Conservation (phyloP, 2,113 vertebrate genomes). For the Crotophaga sulcirostris region DNA sequence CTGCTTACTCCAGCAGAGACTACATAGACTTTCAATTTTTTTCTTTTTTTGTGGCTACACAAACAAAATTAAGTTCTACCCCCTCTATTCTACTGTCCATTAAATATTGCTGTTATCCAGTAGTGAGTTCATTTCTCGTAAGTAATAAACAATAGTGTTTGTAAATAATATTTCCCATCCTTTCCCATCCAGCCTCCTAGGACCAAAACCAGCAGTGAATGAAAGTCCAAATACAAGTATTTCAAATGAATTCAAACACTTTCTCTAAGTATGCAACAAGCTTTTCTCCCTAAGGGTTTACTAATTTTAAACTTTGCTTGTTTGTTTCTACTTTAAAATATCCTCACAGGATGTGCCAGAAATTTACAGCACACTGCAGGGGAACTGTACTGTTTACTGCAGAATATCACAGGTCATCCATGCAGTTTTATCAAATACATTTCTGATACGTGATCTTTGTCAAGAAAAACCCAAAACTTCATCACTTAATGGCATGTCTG, state of each 20-base stretch:
- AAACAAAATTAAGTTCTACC: neutral
- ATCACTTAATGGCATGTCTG: neutral
- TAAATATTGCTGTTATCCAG: neutral
- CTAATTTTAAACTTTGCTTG: neutral
- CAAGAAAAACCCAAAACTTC: neutral
- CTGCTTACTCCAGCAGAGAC: neutral
- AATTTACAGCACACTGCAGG: neutral
- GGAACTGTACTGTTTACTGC: neutral
- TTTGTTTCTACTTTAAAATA: neutral
- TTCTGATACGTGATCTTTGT: neutral
- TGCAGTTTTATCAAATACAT: neutral
- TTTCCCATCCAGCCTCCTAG: neutral
- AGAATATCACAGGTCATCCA: neutral
- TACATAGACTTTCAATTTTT: neutral
- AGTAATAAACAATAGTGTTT: neutral
- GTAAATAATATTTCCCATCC: neutral
- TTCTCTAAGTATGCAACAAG: neutral
- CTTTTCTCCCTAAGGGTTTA: neutral
- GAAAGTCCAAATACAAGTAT: neutral
- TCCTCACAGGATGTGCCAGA: neutral
- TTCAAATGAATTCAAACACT: neutral
- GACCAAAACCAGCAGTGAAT: neutral
- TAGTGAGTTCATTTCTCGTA: neutral
- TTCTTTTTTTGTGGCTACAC: neutral
- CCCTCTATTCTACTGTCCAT: neutral